Conservation (phyloP, 2,113 vertebrate genomes). For the Caloenas nicobarica region DNA sequence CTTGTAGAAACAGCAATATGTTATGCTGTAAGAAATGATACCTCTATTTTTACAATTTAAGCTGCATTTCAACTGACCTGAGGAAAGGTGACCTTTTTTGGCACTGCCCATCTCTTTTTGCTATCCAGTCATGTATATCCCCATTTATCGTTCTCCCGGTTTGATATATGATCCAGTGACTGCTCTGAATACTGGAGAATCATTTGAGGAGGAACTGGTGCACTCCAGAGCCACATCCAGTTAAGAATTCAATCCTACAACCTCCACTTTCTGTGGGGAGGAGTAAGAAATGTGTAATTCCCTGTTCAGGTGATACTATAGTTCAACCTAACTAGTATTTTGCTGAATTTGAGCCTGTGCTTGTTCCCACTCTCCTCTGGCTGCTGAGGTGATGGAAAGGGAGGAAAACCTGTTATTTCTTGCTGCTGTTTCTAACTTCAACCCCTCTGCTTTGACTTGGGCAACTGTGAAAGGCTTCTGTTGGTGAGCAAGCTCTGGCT, state of each 20-base stretch:
- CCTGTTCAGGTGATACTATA: not conserved
- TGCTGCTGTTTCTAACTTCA: not conserved
- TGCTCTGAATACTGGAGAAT: not conserved
- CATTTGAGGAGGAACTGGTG: not conserved
- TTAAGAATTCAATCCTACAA: not conserved
- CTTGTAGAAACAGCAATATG: not conserved
- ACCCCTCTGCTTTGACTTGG: not conserved
- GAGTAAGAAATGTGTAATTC: not conserved
- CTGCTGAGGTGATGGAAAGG: rapidly evolving
- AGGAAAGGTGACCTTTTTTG: not conserved
- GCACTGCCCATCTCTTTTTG: not conserved
- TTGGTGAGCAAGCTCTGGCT: not conserved
- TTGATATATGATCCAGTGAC: not conserved
- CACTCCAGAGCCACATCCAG: not conserved
- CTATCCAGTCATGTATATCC: not conserved
- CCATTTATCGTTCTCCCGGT: not conserved
- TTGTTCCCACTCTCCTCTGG: not conserved
- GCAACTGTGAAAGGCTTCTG: not conserved
- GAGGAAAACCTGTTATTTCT: not conserved
- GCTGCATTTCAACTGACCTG: not conserved
- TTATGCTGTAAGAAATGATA: not conserved
- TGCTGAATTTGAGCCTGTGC: not conserved
- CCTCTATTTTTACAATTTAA: not conserved
- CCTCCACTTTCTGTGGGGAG: not conserved
- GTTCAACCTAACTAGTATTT: not conserved